Evolutionary conservation across 2,888 invertebrate genomes (phyloP).

Genomic region (Cancer borealis): DNA sequence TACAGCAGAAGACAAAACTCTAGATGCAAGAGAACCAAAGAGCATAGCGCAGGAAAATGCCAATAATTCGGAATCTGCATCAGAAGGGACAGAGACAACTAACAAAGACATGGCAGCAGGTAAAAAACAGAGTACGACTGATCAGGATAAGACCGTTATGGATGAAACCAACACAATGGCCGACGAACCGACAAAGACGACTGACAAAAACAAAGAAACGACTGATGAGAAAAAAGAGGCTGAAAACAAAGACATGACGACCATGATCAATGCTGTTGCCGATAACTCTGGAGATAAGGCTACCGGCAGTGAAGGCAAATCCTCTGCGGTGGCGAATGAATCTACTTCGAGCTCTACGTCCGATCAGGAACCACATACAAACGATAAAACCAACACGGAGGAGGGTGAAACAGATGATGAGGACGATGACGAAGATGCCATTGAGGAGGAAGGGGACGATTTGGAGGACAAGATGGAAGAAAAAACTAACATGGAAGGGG

Average conservation of each 20-base stretch:
- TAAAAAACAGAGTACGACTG: neutral
- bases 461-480: conserved; percentile 16
- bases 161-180: neutral
- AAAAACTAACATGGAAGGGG: neutral
- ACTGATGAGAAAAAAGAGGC: neutral
- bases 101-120: neutral
- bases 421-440: neutral
- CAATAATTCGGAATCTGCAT: neutral
- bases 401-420: neutral
- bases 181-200: neutral
- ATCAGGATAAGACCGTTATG: neutral
- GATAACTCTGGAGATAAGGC: neutral
- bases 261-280: neutral
- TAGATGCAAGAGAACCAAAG: neutral
- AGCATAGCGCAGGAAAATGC: neutral
- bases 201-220: neutral
- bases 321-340: no score
- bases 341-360: no score
- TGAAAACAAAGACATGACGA: neutral
- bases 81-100: neutral
- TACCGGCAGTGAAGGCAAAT: no score
- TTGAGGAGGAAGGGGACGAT: neutral
- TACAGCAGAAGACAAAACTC: neutral
- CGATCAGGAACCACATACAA: no score
- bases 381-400: neutral